Evolutionary conservation across 1,140 invertebrate species (phyloP), one percentile per base, ranked within the genome.

Genomic region (Caerostris extrusa): DNA sequence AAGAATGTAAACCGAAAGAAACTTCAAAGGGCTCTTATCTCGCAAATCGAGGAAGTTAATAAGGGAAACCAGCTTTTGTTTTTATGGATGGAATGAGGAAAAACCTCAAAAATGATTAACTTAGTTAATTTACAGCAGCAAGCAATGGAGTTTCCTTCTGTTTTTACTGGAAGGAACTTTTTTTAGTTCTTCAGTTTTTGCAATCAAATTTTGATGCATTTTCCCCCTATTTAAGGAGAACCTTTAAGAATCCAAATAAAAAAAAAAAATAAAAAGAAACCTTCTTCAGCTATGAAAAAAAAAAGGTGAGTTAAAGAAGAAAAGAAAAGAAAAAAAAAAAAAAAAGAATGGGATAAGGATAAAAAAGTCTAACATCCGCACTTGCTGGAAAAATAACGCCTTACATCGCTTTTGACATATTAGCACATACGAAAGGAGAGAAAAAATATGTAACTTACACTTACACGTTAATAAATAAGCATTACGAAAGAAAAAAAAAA

Each of bases 381-480:
- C 50, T 77, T 85, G 83, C 17, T 60, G 56, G 56, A 85, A 85
- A 85, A 85, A 85, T 85, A 85, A 60, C 56, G 83, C 83, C 53
- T 19, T 34, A 56, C 83, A 53, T 77, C 50, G 71, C 34, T 77
- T 77, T 77, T 77, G 83, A 60, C 83, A 57, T 85, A 58, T 85
- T 85, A 85, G 57, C 83, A 50, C 53, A 60, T 85, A n/a, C 53
- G 71, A 53, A 85, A 58, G 57, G 83, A 55, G 57, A 85, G 83
- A 85, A 85, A 85, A 85, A 85, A 85, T 85, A 85, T 85, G 83
- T 85, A 85, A 85, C 83, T 58, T 85, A 85, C 83, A 85, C 83
- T 85, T 85, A 85, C 83, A 85, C 83, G 83, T 34, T 85, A 88
- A n/a, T 50, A 88, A 88, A 88, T 88, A 88, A 88, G 86, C 50